Percentiles rank a stretch among this genome's conserved stretches.
Conservation (phyloP, 2,797 vertebrate species). For the Xiphophorus birchmanni region DNA sequence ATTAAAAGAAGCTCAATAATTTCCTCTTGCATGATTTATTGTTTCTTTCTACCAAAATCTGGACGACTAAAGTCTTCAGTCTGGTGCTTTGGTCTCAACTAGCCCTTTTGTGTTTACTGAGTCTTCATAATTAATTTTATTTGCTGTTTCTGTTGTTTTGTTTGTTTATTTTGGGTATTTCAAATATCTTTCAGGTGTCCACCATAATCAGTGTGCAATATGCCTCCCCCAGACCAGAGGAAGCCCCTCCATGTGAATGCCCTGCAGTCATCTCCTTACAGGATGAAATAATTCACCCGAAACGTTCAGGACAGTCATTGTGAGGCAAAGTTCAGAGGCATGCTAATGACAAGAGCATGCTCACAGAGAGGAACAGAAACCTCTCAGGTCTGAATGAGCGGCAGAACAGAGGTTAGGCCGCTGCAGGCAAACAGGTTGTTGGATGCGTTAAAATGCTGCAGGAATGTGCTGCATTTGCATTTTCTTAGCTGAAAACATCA, state of each 20-base stretch:
- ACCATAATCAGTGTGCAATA: constrained; percentile 71
- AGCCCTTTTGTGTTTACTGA: too few relatives aligned
- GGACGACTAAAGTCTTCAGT: too few relatives aligned
- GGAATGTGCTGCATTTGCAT: constrained; percentile 34
- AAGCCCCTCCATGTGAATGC: constrained; percentile 85
- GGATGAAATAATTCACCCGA: constrained; percentile 79
- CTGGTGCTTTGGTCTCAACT: too few relatives aligned
- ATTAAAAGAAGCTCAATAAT: too few relatives aligned
- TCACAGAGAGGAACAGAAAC: constrained; percentile 51
- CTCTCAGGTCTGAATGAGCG: constrained; percentile 64
- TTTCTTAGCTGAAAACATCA: constrained; percentile 11
- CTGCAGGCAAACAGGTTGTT: constrained; percentile 60
- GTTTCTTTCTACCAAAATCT: too few relatives aligned
- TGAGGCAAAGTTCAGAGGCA: constrained; percentile 77
- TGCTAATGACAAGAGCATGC: constrained; percentile 81
- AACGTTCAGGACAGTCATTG: constrained; percentile 73
- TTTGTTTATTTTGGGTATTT: too few relatives aligned
- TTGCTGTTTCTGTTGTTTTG: too few relatives aligned
- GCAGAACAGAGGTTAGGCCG: constrained; percentile 63
- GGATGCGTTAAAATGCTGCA: constrained; percentile 21
- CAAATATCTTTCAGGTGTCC: constrained; percentile 73
- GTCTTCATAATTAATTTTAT: too few relatives aligned
- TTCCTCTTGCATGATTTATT: too few relatives aligned
- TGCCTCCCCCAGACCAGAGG: constrained; percentile 70
- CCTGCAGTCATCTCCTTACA: constrained; percentile 73